Evolutionary conservation across 2,888 invertebrate species (phyloP).

Genomic region (Argyresthia goedartella): DNA sequence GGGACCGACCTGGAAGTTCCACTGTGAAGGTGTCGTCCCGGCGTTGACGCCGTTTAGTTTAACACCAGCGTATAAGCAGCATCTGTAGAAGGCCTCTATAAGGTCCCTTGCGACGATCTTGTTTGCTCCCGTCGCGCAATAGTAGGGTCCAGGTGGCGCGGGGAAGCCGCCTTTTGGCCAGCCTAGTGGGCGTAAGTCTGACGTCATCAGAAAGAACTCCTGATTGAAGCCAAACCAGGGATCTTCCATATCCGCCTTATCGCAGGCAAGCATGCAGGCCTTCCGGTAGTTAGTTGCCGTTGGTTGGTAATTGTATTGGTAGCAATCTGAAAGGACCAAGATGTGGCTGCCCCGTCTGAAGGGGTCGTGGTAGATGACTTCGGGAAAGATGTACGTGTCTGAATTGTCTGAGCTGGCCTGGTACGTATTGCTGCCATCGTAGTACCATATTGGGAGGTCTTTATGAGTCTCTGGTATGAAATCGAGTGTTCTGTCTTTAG

Average conservation of each 20-base stretch:
- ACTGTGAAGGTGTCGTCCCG: conserved; percentile 87
- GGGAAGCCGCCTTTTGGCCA: conserved; percentile 81
- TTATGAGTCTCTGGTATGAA: conserved; percentile 71
- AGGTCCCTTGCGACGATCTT: conserved; percentile 84
- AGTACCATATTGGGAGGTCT: conserved; percentile 82
- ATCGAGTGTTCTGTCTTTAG: conserved; percentile 78
- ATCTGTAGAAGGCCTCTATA: conserved; percentile 82
- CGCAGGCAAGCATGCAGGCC: conserved; percentile 59
- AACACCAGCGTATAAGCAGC: conserved; percentile 85
- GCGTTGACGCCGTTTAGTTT: conserved; percentile 84
- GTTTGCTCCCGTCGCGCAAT: conserved; percentile 86
- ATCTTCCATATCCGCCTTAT: conserved; percentile 70
- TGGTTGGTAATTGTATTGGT: conserved; percentile 71
- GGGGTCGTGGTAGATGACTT: conserved; percentile 85
- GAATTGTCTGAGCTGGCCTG: conserved; percentile 76
- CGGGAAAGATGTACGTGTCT: conserved; percentile 82
- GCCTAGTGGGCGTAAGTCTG: conserved; percentile 75
- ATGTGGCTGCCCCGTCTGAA: conserved; percentile 81
- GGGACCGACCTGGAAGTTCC: conserved; percentile 86
- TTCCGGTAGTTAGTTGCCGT: conserved; percentile 39
- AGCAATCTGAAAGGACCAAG: conserved; percentile 83
- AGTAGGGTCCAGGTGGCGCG: conserved; percentile 82
- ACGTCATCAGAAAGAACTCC: conserved; percentile 55
- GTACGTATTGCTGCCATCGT: conserved; percentile 80
- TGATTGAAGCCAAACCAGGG: conserved; percentile 85